These are phyloP conservation scores for Picathartes gymnocephalus DNA, from an alignment of 2,113 vertebrate species.

Conservation along the genomic window DNA sequence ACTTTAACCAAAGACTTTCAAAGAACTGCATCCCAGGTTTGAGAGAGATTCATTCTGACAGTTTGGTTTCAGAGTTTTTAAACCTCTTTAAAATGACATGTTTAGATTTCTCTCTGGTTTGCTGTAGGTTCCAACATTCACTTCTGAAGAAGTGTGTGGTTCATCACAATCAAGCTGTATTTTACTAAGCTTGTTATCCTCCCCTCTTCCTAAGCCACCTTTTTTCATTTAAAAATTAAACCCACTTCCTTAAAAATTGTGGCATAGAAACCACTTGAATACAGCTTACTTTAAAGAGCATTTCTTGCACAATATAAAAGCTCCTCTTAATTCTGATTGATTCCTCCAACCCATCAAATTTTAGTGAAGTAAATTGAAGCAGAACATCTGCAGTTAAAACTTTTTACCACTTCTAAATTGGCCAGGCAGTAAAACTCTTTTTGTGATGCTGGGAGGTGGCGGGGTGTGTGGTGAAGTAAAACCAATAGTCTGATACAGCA, in stretches of 20 bases:
- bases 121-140: neutral
- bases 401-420: neutral
- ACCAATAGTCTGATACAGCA: neutral
- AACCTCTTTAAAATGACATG: neutral
- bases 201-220: neutral
- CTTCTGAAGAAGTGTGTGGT: neutral
- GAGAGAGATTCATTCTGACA: constrained; percentile 17
- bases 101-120: constrained; percentile 8
- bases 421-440: neutral
- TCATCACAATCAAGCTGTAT: neutral
- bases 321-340: neutral
- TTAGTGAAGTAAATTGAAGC: neutral
- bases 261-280: neutral
- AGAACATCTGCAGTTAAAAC: neutral
- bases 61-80: neutral
- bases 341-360: neutral
- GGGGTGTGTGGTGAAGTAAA: neutral
- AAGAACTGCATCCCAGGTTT: neutral
- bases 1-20: constrained; percentile 3
- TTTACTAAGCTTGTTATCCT: neutral
- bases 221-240: neutral
- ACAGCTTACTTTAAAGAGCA: neutral
- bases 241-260: neutral
- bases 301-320: neutral
- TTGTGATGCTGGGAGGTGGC: neutral